Base-by-base conservation (phyloP, 2,113 vertebrate species). In the Deroptyus accipitrinus region DNA sequence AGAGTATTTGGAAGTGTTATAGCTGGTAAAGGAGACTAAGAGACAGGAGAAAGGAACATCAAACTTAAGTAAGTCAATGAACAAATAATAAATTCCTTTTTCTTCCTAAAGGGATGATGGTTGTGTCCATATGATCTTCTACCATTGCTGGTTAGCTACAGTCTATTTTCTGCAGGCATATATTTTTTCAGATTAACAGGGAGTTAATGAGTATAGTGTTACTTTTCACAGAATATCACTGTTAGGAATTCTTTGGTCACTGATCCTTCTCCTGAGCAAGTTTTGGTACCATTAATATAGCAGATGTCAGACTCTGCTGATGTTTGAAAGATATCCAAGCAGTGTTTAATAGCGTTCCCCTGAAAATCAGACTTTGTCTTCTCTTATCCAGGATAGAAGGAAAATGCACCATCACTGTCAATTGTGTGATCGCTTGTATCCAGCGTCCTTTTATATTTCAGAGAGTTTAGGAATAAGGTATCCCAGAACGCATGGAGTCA, bases 91-190 rank as follows among this genome's bases (percentile, higher is more conserved):
- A 4, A 41, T n/a, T 14, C 13, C 13, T 37, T 75, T 51, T 48
- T 25, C 13, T 59, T n/a, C 22, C 24, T 7, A 25, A 44, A 57
- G 0, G 1, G 1, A 11, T 68, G 6, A 12, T 17, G 8, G 4
- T 10, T 88, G 25, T 85, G 37, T 41, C n/a, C 9, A 5, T 35
- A 33, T 11, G 30, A 20, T 41, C 18, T 11, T 86, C 17, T 66
- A 42, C 37, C 7, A 7, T 14, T 64, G 2, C 2, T 85, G 3
- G 4, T 54, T 39, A 61, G 5, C 3, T 73, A 14, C 19, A 61
- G 42, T 88, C 76, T 1, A 0, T 42, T 74, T 84, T 57, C 22
- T 48, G 14, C 11, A 54, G 20, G 9, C 30, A 5, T 1, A 16
- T 1, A 33, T 4, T 46, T 49, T 69, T 86, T 35, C 25, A 64